phyloP scores from a whole-genome alignment of 2,797 vertebrate genomes.

The Mus caroli region DNA sequence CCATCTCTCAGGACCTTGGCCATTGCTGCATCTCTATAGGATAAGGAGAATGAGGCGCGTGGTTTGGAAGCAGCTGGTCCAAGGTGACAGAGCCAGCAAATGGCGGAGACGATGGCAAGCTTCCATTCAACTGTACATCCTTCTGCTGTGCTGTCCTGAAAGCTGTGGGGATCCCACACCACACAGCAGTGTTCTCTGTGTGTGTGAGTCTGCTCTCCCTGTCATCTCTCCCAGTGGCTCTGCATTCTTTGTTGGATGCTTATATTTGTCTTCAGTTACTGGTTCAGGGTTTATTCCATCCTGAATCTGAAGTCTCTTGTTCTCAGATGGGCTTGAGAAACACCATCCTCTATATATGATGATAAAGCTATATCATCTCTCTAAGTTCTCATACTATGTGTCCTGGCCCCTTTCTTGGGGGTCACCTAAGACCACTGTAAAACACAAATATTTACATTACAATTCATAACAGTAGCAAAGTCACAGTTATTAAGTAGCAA shows the following conservation, averaged over 20 bases:
- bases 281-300: not conserved
- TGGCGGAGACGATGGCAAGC: not conserved
- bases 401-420: not conserved
- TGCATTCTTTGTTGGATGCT: not conserved
- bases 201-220: not conserved
- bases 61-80: not conserved
- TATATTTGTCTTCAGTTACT: not conserved
- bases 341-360: not conserved
- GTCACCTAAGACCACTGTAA: not conserved
- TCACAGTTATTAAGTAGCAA: not conserved
- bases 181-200: not conserved
- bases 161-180: not conserved
- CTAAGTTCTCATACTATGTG: not conserved
- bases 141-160: not conserved
- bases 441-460: not conserved
- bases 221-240: not conserved
- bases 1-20: not conserved
- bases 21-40: not conserved
- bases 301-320: not conserved
- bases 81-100: not conserved
- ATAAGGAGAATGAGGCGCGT: not conserved
- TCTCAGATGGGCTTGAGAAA: not conserved
- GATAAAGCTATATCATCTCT: slow-evolving; percentile 36
- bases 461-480: not conserved
- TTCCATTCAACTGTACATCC: not conserved